phyloP scores from a whole-genome alignment of 2,797 vertebrate species.

The Pempheris klunzingeri region DNA sequence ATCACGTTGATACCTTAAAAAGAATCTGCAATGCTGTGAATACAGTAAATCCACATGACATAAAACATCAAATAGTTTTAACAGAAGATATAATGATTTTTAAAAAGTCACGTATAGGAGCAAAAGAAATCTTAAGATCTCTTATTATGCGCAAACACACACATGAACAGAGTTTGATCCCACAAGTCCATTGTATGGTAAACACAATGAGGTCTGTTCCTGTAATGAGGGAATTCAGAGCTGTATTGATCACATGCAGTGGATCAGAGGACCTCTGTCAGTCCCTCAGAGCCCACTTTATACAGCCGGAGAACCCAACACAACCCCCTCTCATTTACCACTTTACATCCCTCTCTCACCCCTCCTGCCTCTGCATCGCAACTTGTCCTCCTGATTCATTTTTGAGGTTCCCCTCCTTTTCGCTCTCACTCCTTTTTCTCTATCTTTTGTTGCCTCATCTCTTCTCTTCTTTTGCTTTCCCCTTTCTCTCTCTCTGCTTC shows the following conservation, averaged over 20 bases:
- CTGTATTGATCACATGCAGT: slow-evolving; percentile 80
- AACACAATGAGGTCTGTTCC: slow-evolving; percentile 74
- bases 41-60: not conserved
- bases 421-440: not conserved
- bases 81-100: not conserved
- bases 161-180: slow-evolving; percentile 51
- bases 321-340: slow-evolving; percentile 68
- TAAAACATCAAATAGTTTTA: not conserved
- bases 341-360: slow-evolving; percentile 48
- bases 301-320: slow-evolving; percentile 47
- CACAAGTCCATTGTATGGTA: slow-evolving; percentile 64
- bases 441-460: slow-evolving; percentile 63
- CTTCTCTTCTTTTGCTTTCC: slow-evolving; percentile 34
- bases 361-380: slow-evolving; percentile 28
- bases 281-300: slow-evolving; percentile 82
- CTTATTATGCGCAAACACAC: slow-evolving; percentile 40
- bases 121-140: not conserved
- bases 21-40: not conserved
- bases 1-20: not conserved
- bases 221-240: slow-evolving; percentile 78
- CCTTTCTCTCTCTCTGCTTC: slow-evolving; percentile 50
- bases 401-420: slow-evolving; percentile 38
- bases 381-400: slow-evolving; percentile 54
- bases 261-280: slow-evolving; percentile 79
- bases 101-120: not conserved